Conservation (phyloP, 2,797 vertebrate genomes). For the Schizothorax lantsangensis region DNA sequence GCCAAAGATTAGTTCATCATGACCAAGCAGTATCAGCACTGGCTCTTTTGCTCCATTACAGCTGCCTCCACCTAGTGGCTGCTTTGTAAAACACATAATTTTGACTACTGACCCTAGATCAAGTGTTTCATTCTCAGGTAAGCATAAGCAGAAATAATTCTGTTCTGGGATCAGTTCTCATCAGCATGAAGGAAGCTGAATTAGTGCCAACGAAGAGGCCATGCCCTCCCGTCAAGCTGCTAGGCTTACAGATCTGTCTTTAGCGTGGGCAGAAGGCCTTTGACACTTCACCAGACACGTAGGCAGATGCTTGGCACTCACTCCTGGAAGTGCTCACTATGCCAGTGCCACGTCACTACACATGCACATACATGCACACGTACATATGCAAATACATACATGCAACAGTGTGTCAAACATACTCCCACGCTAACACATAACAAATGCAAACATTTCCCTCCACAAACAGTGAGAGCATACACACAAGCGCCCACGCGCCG, state of each 20-base stretch:
- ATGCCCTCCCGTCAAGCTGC: slow-evolving; percentile 9
- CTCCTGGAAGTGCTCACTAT: slow-evolving; percentile 22
- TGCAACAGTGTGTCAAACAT: slow-evolving; percentile 24
- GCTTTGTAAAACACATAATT: not conserved
- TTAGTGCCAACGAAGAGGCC: not conserved
- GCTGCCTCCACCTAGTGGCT: slow-evolving; percentile 54
- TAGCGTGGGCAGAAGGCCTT: slow-evolving; percentile 41
- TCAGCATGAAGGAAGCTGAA: slow-evolving; percentile 19
- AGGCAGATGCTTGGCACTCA: slow-evolving; percentile 57
- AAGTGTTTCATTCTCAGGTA: not conserved
- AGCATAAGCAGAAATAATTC: too few relatives aligned
- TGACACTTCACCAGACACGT: slow-evolving; percentile 56
- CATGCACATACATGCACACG: slow-evolving; percentile 14
- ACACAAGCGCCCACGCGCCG: not conserved
- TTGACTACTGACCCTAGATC: slow-evolving; percentile 21
- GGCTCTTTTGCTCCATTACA: not conserved
- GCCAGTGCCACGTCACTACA: slow-evolving; percentile 10
- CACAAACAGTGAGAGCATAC: slow-evolving; percentile 32
- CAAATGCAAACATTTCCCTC: slow-evolving; percentile 41
- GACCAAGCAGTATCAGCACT: slow-evolving; percentile 53
- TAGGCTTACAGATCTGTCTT: slow-evolving; percentile 54
- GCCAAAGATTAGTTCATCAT: slow-evolving; percentile 50
- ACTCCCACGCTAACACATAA: slow-evolving; percentile 23
- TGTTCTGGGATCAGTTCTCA: slow-evolving; percentile 1
- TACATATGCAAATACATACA: slow-evolving; percentile 35